A percentile compares a stretch with the other conserved stretches of the same genome.
These are phyloP conservation scores for Ostrea denselamellosa DNA, from an alignment of 1,140 invertebrate genomes.

Conservation along the genomic window DNA sequence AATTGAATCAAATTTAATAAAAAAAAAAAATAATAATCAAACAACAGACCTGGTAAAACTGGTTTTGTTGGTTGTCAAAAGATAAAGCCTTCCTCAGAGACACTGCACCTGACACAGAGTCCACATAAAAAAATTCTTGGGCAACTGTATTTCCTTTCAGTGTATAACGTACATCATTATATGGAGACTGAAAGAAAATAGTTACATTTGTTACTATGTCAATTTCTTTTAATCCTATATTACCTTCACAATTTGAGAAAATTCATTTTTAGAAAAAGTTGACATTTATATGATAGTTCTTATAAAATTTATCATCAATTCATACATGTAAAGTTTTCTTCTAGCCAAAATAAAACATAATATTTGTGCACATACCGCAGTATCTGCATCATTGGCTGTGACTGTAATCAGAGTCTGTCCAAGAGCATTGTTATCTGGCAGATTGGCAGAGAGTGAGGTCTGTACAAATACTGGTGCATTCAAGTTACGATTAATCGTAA, in stretches of 20 bases:
- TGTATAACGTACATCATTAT: slow-evolving; percentile 60
- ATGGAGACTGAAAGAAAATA: slow-evolving; percentile 61
- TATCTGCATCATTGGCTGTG: slow-evolving; percentile 59
- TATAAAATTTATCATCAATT: too few species aligned
- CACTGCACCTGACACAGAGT: slow-evolving; percentile 58
- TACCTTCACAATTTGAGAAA: too few species aligned
- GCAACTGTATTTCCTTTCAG: slow-evolving; percentile 55
- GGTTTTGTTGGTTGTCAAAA: slow-evolving; percentile 32
- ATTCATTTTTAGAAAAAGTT: too few species aligned
- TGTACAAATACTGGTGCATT: slow-evolving; percentile 57
- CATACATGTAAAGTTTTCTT: too few species aligned
- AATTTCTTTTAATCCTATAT: too few species aligned
- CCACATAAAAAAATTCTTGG: slow-evolving; percentile 63
- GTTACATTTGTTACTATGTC: too few species aligned
- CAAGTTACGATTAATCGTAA: slow-evolving; percentile 67
- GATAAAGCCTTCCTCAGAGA: slow-evolving; percentile 54
- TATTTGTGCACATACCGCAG: slow-evolving; percentile 46
- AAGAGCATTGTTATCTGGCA: slow-evolving; percentile 49
- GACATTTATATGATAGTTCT: too few species aligned
- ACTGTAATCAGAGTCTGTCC: slow-evolving; percentile 52
- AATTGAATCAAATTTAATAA: background rate
- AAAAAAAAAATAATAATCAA: background rate
- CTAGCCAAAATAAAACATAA: too few species aligned
- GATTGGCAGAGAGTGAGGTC: slow-evolving; percentile 12
- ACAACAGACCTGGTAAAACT: slow-evolving; percentile 39